Conservation (phyloP, 2,113 vertebrate genomes). For the Ursus arctos region DNA sequence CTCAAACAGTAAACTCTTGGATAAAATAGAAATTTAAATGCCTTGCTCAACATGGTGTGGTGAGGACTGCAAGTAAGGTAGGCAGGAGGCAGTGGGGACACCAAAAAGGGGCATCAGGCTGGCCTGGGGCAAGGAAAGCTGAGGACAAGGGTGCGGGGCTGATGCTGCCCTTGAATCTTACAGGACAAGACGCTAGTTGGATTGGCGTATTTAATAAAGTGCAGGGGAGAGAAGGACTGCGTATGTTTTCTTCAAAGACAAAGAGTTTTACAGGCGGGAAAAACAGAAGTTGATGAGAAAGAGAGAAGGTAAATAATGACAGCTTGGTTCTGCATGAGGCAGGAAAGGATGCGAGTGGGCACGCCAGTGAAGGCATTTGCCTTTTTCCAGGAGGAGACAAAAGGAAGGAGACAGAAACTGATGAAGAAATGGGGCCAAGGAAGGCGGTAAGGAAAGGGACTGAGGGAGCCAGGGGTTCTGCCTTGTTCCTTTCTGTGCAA, state of each 20-base stretch:
- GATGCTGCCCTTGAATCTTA: neutral
- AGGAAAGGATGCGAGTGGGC: neutral
- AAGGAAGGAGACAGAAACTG: neutral
- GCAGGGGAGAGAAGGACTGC: neutral
- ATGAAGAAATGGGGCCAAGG: neutral
- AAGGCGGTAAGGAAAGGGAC: neutral
- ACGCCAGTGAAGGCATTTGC: neutral
- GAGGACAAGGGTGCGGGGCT: accelerated
- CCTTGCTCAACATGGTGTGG: neutral
- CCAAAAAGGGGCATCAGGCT: accelerated
- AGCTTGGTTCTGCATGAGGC: neutral
- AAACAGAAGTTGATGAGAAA: neutral
- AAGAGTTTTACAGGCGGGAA: neutral
- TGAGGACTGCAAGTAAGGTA: neutral
- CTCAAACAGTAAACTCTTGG: neutral
- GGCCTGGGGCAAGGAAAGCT: neutral
- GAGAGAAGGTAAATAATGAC: neutral
- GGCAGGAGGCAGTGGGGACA: neutral
- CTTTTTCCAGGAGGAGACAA: neutral
- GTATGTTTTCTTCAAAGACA: constrained; percentile 23
- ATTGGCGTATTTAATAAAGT: neutral
- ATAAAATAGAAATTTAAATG: neutral
- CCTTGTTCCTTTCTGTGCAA: neutral
- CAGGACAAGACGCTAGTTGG: neutral
- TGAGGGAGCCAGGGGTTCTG: neutral